These are phyloP conservation scores for Onychomys leucogaster DNA, from an alignment of 2,797 vertebrate species.

Conservation along the genomic window DNA sequence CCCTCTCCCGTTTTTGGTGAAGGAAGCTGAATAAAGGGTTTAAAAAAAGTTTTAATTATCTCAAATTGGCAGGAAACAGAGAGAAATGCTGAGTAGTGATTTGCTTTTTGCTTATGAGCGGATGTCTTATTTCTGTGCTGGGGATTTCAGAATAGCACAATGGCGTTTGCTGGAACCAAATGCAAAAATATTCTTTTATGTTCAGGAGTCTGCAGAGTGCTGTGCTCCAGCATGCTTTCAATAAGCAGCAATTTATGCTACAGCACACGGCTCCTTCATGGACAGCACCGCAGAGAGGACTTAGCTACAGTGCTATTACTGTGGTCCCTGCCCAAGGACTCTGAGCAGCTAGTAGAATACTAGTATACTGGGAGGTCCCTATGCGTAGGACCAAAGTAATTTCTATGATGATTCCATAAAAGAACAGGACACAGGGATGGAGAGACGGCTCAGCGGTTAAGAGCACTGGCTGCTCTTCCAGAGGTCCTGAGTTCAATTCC, in stretches of 20 bases:
- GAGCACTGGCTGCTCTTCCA: not conserved
- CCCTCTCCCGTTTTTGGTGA: constrained; percentile 49
- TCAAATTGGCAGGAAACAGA: constrained; percentile 83
- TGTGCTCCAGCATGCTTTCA: constrained; percentile 37
- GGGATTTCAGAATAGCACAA: constrained; percentile 82
- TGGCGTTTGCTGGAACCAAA: constrained; percentile 77
- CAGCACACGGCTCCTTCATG: not conserved
- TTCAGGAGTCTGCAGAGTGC: constrained; percentile 67
- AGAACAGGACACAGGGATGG: not conserved
- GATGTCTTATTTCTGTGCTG: constrained; percentile 82
- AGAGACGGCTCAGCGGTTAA: not conserved
- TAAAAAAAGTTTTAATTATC: constrained; percentile 83
- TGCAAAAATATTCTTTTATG: constrained; percentile 78
- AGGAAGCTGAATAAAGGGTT: constrained; percentile 79
- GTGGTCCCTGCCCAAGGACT: constrained; percentile 33
- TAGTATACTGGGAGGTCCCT: constrained; percentile 6
- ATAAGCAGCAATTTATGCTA: constrained; percentile 47
- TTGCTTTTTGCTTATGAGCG: constrained; percentile 80
- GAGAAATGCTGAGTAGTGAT: constrained; percentile 82
- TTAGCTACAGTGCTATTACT: not conserved
- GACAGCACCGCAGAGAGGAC: not conserved
- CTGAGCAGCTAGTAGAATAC: constrained; percentile 52
- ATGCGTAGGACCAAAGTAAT: not conserved
- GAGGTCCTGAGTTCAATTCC: not conserved
- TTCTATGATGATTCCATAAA: constrained; percentile 34